phyloP scores from a whole-genome alignment of 2,888 invertebrate genomes.

The Hyalella azteca region DNA sequence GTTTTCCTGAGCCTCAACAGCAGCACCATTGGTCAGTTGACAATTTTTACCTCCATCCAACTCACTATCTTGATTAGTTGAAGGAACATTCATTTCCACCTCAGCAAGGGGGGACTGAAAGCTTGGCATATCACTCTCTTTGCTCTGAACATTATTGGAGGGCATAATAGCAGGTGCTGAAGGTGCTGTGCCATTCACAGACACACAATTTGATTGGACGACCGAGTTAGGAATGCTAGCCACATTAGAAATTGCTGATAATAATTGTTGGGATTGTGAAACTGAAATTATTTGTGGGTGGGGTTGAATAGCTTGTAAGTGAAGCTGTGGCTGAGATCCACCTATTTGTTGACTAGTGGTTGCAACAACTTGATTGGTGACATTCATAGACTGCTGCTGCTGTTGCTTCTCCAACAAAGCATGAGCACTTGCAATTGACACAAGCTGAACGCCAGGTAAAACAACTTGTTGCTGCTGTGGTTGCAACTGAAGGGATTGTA shows the following conservation, averaged over 20 bases:
- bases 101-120: constrained; percentile 1
- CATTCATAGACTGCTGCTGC: constrained; percentile 15
- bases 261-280: not conserved
- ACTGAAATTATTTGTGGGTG: not conserved
- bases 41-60: not conserved
- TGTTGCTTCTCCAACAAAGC: constrained; percentile 32
- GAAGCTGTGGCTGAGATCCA: not conserved
- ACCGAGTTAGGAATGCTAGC: not conserved
- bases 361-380: constrained; percentile 24
- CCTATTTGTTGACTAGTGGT: constrained; percentile 14
- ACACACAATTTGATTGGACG: not conserved
- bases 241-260: not conserved
- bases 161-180: not conserved
- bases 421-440: constrained; percentile 32
- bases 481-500: not conserved
- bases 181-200: not conserved
- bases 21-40: constrained; percentile 19
- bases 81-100: not conserved
- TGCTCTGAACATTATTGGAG: not conserved
- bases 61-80: not conserved
- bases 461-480: not conserved
- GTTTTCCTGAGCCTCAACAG: not conserved
- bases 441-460: not conserved
- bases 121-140: not conserved
- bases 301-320: not conserved